Evolutionary conservation across 1,140 invertebrate species (phyloP).

Genomic region (Musca domestica): DNA sequence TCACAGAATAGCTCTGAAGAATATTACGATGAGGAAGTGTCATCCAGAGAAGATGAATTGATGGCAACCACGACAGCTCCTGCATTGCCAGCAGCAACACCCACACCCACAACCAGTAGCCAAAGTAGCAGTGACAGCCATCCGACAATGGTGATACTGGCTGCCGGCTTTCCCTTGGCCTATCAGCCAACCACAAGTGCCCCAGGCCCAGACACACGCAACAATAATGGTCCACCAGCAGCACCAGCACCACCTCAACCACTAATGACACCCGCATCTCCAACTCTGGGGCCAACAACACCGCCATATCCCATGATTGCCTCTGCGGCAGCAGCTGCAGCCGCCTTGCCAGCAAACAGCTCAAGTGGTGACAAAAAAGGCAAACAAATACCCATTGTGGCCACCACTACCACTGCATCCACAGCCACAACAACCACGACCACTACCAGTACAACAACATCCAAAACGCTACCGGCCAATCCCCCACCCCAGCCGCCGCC

Average conservation of each 20-base stretch:
- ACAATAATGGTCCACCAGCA: background rate
- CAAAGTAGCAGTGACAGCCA: background rate
- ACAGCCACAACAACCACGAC: constrained; percentile 30
- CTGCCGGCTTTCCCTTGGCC: too few species aligned
- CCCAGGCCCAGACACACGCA: too few species aligned
- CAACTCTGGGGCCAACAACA: constrained; percentile 2
- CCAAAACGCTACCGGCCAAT: constrained; percentile 27
- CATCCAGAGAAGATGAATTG: background rate
- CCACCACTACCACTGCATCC: constrained; percentile 10
- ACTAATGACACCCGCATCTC: background rate
- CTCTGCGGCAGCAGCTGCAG: constrained; percentile 3
- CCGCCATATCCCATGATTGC: constrained; percentile 24
- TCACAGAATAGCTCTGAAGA: constrained; percentile 1
- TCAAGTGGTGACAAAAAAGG: constrained; percentile 32
- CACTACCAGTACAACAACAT: constrained; percentile 25
- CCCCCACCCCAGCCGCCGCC: background rate
- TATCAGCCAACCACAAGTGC: too few species aligned
- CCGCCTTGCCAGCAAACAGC: constrained; percentile 35
- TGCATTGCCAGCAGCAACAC: background rate
- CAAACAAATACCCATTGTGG: constrained; percentile 11
- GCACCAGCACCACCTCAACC: background rate
- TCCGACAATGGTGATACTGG: background rate
- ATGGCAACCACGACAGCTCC: background rate
- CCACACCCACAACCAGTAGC: constrained; percentile 13
- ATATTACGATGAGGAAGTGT: constrained; percentile 9